Evolutionary conservation across 2,113 vertebrate species (phyloP).

Genomic region (Cromileptes altivelis): DNA sequence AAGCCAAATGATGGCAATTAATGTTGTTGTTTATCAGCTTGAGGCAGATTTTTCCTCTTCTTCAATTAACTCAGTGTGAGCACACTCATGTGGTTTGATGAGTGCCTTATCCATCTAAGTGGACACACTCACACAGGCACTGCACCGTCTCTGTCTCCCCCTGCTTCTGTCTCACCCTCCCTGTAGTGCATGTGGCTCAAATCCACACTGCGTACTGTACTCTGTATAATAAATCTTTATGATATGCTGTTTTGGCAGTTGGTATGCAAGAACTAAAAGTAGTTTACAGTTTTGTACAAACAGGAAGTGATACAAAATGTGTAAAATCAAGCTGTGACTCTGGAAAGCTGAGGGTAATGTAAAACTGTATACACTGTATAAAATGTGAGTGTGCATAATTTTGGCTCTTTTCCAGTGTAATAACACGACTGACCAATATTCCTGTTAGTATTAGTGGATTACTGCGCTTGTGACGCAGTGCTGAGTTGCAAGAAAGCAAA

Average conservation of each 20-base stretch:
- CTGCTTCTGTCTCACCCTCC: constrained; percentile 1
- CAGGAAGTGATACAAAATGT: not conserved
- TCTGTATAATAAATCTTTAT: not conserved
- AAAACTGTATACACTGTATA: not conserved
- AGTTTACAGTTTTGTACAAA: not conserved
- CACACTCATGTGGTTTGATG: constrained; percentile 64
- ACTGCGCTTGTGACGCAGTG: not conserved
- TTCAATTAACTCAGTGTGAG: constrained; percentile 69
- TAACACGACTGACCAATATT: not conserved
- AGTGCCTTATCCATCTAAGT: constrained; percentile 57
- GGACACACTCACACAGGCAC: constrained; percentile 36
- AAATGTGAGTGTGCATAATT: not conserved
- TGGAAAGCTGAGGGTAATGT: not conserved
- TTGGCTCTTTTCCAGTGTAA: not conserved
- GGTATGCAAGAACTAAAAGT: not conserved
- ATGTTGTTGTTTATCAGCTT: constrained; percentile 68
- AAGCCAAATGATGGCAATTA: constrained; percentile 66
- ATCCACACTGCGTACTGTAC: not conserved
- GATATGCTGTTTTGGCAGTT: not conserved
- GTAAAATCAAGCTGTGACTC: not conserved
- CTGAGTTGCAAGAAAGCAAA: not conserved
- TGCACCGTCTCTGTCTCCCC: constrained; percentile 4
- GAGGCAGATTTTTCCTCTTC: constrained; percentile 60
- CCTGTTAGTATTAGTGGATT: not conserved
- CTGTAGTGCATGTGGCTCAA: not conserved